These are phyloP conservation scores for Semotilus atromaculatus DNA, from an alignment of 2,797 vertebrate species.

Conservation along the genomic window DNA sequence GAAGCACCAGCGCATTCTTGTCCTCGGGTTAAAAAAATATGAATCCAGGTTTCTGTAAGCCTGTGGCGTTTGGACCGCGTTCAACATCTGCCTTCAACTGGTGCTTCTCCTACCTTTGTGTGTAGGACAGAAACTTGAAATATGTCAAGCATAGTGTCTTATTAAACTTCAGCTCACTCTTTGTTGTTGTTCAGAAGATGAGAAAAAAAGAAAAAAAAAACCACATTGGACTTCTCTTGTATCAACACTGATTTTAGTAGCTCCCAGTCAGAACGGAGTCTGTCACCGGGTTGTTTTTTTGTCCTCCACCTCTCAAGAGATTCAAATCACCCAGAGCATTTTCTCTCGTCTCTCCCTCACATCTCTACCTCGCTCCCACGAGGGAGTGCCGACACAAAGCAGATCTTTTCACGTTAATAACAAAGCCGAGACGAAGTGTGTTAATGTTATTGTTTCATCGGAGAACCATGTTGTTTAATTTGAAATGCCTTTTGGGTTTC, in stretches of 20 bases:
- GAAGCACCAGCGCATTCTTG: slow-evolving; percentile 25
- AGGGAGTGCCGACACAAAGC: slow-evolving; percentile 55
- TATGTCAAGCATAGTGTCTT: slow-evolving; percentile 31
- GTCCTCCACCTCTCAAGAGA: slow-evolving; percentile 38
- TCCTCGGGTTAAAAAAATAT: slow-evolving; percentile 46
- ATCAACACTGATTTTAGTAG: slow-evolving; percentile 53
- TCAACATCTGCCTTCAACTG: slow-evolving; percentile 50
- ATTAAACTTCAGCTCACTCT: slow-evolving; percentile 48
- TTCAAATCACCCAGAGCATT: slow-evolving; percentile 62
- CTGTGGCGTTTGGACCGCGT: slow-evolving; percentile 39
- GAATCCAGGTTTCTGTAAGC: slow-evolving; percentile 44
- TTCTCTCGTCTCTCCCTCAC: slow-evolving; percentile 51
- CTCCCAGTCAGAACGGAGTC: slow-evolving; percentile 59
- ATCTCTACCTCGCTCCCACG: slow-evolving; percentile 53
- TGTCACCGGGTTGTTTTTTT: slow-evolving; percentile 51
- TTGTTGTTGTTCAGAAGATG: slow-evolving; percentile 36
- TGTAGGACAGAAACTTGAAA: slow-evolving; percentile 36
- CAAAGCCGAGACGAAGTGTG: slow-evolving; percentile 56
- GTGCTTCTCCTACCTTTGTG: slow-evolving; percentile 22
- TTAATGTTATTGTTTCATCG: slow-evolving; percentile 56
- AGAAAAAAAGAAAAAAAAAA: not conserved
- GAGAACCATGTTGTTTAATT: slow-evolving; percentile 66
- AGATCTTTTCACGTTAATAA: slow-evolving; percentile 65
- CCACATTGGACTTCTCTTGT: slow-evolving; percentile 23
- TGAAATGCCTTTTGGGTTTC: slow-evolving; percentile 70